Evolutionary conservation across 2,113 vertebrate species (phyloP), one percentile per base, ranked within the genome.

Genomic region (Ia io): DNA sequence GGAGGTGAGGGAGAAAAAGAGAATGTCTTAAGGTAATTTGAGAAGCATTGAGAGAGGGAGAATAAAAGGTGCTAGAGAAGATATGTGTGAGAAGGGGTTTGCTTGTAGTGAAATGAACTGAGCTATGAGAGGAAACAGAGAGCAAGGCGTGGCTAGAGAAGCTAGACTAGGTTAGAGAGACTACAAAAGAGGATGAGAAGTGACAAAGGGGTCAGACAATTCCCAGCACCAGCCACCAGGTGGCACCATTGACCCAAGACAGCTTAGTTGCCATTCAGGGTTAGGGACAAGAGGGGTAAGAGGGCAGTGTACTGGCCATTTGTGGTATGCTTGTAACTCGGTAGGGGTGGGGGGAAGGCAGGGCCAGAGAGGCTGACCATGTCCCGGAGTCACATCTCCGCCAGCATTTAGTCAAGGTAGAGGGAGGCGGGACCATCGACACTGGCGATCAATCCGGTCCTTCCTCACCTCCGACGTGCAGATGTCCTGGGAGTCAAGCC

Each of bases 221-320:
- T 97, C 88, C 88, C 37, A 94, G 56, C 14, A 89, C 70, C 51
- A 65, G 84, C 97, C 97, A 97, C 96, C 96, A 97, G 97, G 97
- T 97, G 97, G 97, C 97, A 96, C 96, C 96, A 97, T 97, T 88
- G 96, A 97, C 97, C 96, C 95, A 97, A 94, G 96, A 97, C 97
- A 97, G 97, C 96, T 97, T 97, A 97, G 97, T 97, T 97, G 97
- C 95, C 40, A 56, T 85, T 77, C 42, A 70, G 92, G 93, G 78
- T 92, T 71, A 92, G 82, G 85, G 71, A 88, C 35, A 2, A 89
- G 85, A 90, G n/a, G 95, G 97, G 96, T 82, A 88, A 44, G 10
- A 74, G 71, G 92, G 71, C 85, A 74, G 59, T 70, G 67, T 59
- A 9, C n/a, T 20, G 79, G 88, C 61, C 78, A n/a, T 69, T 61